A percentile compares a stretch with the other conserved stretches of the same genome.
These are phyloP conservation scores for Agrotis puta DNA, from an alignment of 2,888 invertebrate species.

Conservation along the genomic window DNA sequence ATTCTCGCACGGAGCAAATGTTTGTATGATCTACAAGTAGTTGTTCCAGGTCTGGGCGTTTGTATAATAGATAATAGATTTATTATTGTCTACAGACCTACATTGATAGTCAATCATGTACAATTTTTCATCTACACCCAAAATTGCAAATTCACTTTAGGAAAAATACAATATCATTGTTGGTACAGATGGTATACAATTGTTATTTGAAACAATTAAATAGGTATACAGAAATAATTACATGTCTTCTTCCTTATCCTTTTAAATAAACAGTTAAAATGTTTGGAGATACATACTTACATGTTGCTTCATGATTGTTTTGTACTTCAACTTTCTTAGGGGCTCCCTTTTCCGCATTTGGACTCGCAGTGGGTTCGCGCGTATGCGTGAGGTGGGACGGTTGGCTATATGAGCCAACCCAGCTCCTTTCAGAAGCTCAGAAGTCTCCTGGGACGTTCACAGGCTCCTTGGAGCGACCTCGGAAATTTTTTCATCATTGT, in stretches of 20 bases:
- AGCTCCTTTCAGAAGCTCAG: too few species aligned
- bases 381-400: too few species aligned
- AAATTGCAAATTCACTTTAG: background rate
- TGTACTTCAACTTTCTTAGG: too few species aligned
- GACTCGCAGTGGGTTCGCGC: too few species aligned
- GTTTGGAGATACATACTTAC: background rate
- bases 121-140: background rate
- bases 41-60: too few species aligned
- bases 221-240: background rate
- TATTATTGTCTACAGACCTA: background rate
- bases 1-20: too few species aligned
- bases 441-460: too few species aligned
- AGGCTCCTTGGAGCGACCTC: too few species aligned
- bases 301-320: background rate
- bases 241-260: background rate
- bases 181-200: slow-evolving; percentile 13
- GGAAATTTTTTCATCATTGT: background rate
- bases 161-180: slow-evolving; percentile 17
- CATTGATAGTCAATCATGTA: too few species aligned
- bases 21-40: too few species aligned
- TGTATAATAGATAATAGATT: background rate
- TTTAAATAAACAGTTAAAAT: background rate
- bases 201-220: background rate
- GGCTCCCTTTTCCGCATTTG: too few species aligned
- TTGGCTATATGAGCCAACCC: too few species aligned